Conservation (phyloP, 2,797 vertebrate species). For the Glossophaga mutica region DNA sequence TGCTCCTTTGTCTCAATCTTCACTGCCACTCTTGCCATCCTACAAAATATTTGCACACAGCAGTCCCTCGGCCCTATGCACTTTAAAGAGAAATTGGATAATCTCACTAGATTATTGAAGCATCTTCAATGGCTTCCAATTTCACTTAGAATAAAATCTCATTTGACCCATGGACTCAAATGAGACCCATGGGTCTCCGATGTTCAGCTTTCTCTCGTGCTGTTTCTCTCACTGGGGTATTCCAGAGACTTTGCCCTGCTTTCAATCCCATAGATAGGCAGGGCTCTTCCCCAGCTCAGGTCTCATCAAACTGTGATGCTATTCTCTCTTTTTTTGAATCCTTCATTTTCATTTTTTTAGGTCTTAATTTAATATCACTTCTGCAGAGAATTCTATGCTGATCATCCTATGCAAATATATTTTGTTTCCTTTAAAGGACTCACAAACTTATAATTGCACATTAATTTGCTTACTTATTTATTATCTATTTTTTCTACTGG, state of each 20-base stretch:
- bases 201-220: neutral
- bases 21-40: neutral
- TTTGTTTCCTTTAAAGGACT: neutral
- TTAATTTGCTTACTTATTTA: neutral
- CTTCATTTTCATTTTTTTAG: neutral
- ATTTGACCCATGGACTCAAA: no score
- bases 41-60: neutral
- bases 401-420: neutral
- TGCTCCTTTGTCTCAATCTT: neutral
- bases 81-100: neutral
- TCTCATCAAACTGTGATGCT: neutral
- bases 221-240: accelerated
- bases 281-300: neutral
- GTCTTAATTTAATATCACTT: neutral
- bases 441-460: neutral
- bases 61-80: accelerated
- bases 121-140: neutral
- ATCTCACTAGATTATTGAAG: neutral
- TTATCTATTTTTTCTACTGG: neutral
- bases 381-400: neutral
- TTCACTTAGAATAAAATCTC: neutral
- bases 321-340: neutral
- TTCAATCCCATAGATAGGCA: neutral
- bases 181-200: no score
- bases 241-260: neutral